Percentiles rank a stretch among this genome's conserved stretches.
phyloP scores from a whole-genome alignment of 92 coral and sea anemone species.

The Palythoa grandiflora region DNA sequence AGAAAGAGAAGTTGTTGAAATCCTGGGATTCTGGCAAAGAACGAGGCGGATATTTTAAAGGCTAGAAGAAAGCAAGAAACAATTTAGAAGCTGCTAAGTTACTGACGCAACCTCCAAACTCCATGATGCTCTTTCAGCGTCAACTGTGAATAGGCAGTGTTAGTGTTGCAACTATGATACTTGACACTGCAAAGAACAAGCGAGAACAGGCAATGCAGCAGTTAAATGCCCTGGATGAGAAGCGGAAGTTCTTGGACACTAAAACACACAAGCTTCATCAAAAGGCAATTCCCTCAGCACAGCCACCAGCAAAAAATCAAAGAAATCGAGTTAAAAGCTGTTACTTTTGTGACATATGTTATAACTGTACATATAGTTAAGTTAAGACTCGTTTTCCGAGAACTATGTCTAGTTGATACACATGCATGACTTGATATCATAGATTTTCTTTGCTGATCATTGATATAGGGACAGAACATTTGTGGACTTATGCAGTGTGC shows the following conservation, averaged over 20 bases:
- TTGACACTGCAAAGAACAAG: constrained; percentile 31
- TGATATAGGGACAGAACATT: background rate
- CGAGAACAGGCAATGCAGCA: constrained; percentile 51
- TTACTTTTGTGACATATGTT: background rate
- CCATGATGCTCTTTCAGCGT: background rate
- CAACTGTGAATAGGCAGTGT: constrained; percentile 1
- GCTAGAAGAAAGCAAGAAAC: background rate
- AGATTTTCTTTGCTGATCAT: background rate
- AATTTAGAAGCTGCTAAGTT: background rate
- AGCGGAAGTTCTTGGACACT: constrained; percentile 41
- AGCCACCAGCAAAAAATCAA: background rate
- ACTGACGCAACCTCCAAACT: too few species aligned
- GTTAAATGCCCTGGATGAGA: constrained; percentile 56
- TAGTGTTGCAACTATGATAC: constrained; percentile 55
- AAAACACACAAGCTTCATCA: too few species aligned
- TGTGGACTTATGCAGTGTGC: too few species aligned
- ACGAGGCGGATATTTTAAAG: background rate
- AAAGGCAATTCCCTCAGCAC: too few species aligned
- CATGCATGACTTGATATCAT: constrained; percentile 17
- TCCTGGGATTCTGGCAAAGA: background rate
- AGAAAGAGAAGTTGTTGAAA: background rate
- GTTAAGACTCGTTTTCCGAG: constrained; percentile 22
- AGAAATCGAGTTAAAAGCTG: constrained; percentile 19
- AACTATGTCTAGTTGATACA: constrained; percentile 12
- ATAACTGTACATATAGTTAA: constrained; percentile 2